Conservation (phyloP, 2,797 vertebrate species). For the Pitangus sulphuratus region DNA sequence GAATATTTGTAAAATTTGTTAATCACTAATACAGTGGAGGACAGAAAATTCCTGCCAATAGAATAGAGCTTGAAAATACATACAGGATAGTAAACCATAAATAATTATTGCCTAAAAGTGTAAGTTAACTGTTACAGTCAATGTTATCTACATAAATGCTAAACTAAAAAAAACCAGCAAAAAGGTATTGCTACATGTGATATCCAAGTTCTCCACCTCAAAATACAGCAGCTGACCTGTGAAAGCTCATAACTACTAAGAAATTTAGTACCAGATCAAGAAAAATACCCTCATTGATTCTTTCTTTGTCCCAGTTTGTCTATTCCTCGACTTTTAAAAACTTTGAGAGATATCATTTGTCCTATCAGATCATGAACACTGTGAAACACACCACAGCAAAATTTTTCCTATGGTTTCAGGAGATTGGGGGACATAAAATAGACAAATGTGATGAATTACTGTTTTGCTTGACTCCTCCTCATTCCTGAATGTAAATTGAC, state of each 20-base stretch:
- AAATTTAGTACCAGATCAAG: constrained; percentile 11
- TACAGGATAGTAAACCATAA: constrained; percentile 14
- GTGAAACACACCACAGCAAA: constrained; percentile 14
- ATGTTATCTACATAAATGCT: constrained; percentile 23
- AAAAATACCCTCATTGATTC: not conserved
- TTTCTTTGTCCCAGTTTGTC: not conserved
- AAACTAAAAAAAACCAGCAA: constrained; percentile 21
- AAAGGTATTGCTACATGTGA: not conserved
- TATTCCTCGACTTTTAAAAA: not conserved
- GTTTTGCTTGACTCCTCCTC: not conserved
- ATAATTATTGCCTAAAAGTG: constrained; percentile 40
- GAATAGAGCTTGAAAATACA: constrained; percentile 57
- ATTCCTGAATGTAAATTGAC: not conserved
- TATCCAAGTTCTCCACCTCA: not conserved
- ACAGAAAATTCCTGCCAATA: constrained; percentile 39
- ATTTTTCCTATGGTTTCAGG: not conserved
- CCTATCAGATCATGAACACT: not conserved
- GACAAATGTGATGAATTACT: not conserved
- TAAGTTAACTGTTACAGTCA: constrained; percentile 17
- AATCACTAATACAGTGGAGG: constrained; percentile 54
- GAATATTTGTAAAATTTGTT: constrained; percentile 51
- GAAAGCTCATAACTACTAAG: constrained; percentile 12
- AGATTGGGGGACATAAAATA: constrained; percentile 19
- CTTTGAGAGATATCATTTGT: not conserved
- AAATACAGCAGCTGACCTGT: not conserved